A percentile compares a stretch with the other conserved stretches of the same genome.
Evolutionary conservation across 2,888 invertebrate species (phyloP).

Genomic region (Idaea dimidiata): DNA sequence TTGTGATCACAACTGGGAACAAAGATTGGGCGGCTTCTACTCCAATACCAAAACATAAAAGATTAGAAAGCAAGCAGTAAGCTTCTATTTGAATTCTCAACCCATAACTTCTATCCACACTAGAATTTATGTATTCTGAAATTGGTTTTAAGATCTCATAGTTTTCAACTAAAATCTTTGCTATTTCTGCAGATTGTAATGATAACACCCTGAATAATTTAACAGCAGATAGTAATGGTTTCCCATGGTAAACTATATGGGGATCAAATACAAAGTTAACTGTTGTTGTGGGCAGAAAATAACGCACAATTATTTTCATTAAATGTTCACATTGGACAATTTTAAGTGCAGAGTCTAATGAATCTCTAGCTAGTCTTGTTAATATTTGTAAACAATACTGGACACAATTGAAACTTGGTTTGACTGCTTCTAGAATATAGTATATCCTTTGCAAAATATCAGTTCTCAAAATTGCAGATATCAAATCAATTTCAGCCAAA

Average conservation of each 20-base stretch:
- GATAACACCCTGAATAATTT: conserved; percentile 87
- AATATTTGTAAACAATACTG: conserved; percentile 89
- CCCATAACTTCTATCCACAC: conserved; percentile 72
- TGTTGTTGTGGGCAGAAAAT: conserved; percentile 79
- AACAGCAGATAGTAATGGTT: conserved; percentile 85
- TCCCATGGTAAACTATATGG: conserved; percentile 79
- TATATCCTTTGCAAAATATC: conserved; percentile 87
- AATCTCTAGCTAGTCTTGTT: conserved; percentile 89
- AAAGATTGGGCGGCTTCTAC: conserved; percentile 66
- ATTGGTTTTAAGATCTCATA: conserved; percentile 78
- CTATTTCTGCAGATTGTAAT: conserved; percentile 80
- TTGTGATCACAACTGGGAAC: conserved; percentile 78
- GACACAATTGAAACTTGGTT: conserved; percentile 86
- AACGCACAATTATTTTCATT: conserved; percentile 78
- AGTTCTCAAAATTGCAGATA: conserved; percentile 86
- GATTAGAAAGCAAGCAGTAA: conserved; percentile 79
- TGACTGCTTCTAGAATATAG: conserved; percentile 87
- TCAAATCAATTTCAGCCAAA: conserved; percentile 90
- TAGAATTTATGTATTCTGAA: conserved; percentile 78
- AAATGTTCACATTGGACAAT: conserved; percentile 84
- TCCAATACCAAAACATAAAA: conserved; percentile 76
- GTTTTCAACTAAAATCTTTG: conserved; percentile 74
- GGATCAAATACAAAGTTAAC: conserved; percentile 64
- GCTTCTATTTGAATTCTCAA: conserved; percentile 83
- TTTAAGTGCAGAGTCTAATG: conserved; percentile 82